Evolutionary conservation across 2,888 invertebrate species (phyloP).

Genomic region (Meloe dianella): DNA sequence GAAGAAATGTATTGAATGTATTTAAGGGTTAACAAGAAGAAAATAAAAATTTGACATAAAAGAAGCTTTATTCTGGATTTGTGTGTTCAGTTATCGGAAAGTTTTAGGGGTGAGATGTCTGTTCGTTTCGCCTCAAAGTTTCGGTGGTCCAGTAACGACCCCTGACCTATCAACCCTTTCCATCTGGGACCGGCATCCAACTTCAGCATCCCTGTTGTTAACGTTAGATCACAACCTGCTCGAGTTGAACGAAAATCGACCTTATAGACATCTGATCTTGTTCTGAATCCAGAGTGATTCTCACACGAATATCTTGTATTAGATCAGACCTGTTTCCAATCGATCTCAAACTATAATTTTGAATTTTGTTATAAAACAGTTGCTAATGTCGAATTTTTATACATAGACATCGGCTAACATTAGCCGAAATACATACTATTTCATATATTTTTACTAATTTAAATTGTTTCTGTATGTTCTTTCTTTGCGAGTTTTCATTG

Average conservation of each 20-base stretch:
- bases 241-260: conserved; percentile 14
- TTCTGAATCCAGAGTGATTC: conserved; percentile 4
- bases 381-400: neutral
- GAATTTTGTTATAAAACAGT: neutral
- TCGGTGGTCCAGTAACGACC: conserved; percentile 40
- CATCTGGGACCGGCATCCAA: conserved; percentile 25
- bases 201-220: conserved; percentile 29
- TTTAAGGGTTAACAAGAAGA: neutral
- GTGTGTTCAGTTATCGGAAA: conserved; percentile 5
- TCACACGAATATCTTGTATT: neutral
- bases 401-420: neutral
- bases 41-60: neutral
- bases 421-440: neutral
- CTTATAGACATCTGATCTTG: conserved; percentile 17
- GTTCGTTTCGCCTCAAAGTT: conserved; percentile 26
- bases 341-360: neutral
- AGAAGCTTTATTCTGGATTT: conserved; percentile 2
- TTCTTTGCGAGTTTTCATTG: neutral
- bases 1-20: neutral
- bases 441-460: neutral
- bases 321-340: neutral
- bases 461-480: neutral
- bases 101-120: conserved; percentile 13
- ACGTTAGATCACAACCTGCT: conserved; percentile 25
- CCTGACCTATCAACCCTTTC: conserved; percentile 42